A percentile compares a stretch with the other conserved stretches of the same genome.
Evolutionary conservation across 2,113 vertebrate genomes (phyloP).

Genomic region (Vulpes vulpes): DNA sequence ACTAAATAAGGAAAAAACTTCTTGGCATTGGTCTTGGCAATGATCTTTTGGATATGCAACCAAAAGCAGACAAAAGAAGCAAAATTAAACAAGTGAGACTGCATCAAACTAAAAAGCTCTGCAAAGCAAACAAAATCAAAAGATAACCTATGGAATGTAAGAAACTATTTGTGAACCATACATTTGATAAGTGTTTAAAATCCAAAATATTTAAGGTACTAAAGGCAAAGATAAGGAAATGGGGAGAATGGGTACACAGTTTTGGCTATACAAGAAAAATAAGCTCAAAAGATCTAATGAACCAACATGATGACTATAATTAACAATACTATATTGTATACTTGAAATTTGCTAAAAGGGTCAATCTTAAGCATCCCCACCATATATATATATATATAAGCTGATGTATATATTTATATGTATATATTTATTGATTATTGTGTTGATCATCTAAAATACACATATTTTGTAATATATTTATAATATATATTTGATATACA

Average conservation of each 20-base stretch:
- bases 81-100: neutral
- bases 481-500: too few relatives aligned
- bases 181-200: neutral
- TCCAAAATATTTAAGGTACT: neutral
- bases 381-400: too few relatives aligned
- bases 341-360: neutral
- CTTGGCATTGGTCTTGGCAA: neutral
- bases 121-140: neutral
- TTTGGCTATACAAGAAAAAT: neutral
- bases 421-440: neutral
- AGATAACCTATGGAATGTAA: neutral
- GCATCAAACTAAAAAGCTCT: neutral
- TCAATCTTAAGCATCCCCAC: neutral
- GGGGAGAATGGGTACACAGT: neutral
- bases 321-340: neutral
- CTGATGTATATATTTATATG: too few relatives aligned
- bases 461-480: neutral
- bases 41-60: neutral
- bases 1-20: neutral
- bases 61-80: neutral
- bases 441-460: neutral
- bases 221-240: neutral
- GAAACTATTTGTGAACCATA: neutral
- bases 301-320: neutral
- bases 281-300: neutral